phyloP scores from a whole-genome alignment of 2,888 invertebrate species.

The Caenorhabditis doughertyi region DNA sequence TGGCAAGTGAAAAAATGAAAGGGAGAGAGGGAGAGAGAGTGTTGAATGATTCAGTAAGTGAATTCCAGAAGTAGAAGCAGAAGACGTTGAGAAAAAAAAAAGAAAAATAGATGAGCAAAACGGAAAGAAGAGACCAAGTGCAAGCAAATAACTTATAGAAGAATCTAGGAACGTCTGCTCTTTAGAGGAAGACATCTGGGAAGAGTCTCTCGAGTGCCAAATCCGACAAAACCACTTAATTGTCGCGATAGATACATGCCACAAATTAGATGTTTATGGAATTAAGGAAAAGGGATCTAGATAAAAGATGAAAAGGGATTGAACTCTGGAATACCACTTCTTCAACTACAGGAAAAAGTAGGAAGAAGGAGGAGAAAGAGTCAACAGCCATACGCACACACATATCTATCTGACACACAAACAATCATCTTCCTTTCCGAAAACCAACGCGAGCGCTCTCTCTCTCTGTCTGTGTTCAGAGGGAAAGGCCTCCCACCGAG shows the following conservation, averaged over 20 bases:
- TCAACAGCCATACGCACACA: conserved; percentile 58
- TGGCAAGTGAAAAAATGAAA: conserved; percentile 22
- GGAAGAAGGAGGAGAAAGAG: conserved; percentile 40
- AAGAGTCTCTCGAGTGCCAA: conserved; percentile 12
- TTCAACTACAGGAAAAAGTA: conserved; percentile 38
- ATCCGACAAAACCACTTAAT: conserved; percentile 53
- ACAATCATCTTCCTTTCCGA: conserved; percentile 67
- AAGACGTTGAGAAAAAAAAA: conserved; percentile 29
- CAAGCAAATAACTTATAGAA: conserved; percentile 39
- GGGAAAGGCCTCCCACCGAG: conserved; percentile 63
- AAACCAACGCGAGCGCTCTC: conserved; percentile 58
- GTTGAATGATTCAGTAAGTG: conserved; percentile 60
- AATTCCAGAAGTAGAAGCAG: conserved; percentile 53
- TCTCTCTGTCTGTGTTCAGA: conserved; percentile 55
- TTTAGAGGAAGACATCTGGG: conserved; percentile 44
- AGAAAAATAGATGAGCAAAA: conserved; percentile 19
- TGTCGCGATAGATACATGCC: conserved; percentile 21
- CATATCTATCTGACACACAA: conserved; percentile 66
- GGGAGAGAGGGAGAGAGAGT: conserved; percentile 19
- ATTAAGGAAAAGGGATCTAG: not conserved
- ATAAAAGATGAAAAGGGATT: not conserved
- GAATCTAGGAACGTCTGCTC: conserved; percentile 27
- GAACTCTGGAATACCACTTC: conserved; percentile 47
- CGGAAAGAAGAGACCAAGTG: conserved; percentile 34
- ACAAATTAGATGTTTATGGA: conserved; percentile 34